These are phyloP conservation scores for Ypsolopha sequella DNA, from an alignment of 2,888 invertebrate genomes.

Conservation along the genomic window DNA sequence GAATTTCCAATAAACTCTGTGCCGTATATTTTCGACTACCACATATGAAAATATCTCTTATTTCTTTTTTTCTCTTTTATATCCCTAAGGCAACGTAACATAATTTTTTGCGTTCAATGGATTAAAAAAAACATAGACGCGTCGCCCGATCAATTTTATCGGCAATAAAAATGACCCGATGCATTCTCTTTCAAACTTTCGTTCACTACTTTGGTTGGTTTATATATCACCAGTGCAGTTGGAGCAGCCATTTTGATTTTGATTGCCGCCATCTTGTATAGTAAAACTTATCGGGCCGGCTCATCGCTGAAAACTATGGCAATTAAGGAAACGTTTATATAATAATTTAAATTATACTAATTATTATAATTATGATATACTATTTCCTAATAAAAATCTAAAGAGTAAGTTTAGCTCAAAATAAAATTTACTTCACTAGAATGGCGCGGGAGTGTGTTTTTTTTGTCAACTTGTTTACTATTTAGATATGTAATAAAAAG, in stretches of 20 bases:
- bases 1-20: no score
- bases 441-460: slow-evolving; percentile 26
- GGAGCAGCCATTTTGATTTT: slow-evolving; percentile 8
- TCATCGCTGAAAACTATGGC: slow-evolving; percentile 25
- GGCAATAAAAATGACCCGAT: no score
- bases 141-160: no score
- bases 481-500: slow-evolving; percentile 54
- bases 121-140: no score
- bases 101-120: no score
- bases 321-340: slow-evolving; percentile 52
- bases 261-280: slow-evolving; percentile 21
- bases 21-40: no score
- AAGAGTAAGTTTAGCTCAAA: slow-evolving; percentile 69
- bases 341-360: slow-evolving; percentile 69
- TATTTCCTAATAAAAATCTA: slow-evolving; percentile 52
- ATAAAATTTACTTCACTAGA: slow-evolving; percentile 34
- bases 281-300: slow-evolving; percentile 19
- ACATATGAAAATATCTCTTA: no score
- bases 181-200: no score
- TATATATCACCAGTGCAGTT: slow-evolving; percentile 24
- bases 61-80: no score
- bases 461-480: slow-evolving; percentile 56
- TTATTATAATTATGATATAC: slow-evolving; percentile 57
- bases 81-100: no score
- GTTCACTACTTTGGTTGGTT: no score